Base-by-base conservation (phyloP, 2,797 vertebrate genomes). In the Trematomus bernacchii region DNA sequence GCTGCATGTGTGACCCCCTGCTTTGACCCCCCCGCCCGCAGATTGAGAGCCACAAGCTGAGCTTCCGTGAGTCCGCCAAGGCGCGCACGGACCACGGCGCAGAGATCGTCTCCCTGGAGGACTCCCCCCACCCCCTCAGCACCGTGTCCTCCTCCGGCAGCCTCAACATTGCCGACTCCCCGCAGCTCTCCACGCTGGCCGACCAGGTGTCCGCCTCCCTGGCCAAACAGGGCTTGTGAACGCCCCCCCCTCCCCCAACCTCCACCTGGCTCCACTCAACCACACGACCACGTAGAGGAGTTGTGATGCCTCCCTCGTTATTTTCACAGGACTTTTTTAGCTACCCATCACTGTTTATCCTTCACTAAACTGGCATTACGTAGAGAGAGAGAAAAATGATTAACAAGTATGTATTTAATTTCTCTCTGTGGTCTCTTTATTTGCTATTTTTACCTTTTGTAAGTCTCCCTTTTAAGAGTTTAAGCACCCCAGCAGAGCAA, bases 161-260 rank as follows among this genome's bases (percentile, higher is more conserved):
- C 94, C 96, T 99, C 95, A 96, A 99, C 94, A 96, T 98, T 96
- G 92, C 96, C 68, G 97, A 98, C 93, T 96, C 98, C 21, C 96
- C 98, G n/a, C 97, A 98, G 94, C 97, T 99, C 6, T 97, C 97
- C 94, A 99, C 97, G 15, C 93, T 99, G 73, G 98, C 98, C 0
- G 98, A 99, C 79, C 96, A 98, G 92, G 98, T 99, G 92, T 98
- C 97, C 0, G 98, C 97, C 80, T 99, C 98, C 67, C 95, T 99
- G 94, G 97, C 98, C 94, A 95, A 98, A 88, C 98, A 99, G 92
- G 98, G 98, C 94, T 97, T 99, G 97, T 99, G 97, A 99, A 96
- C 57, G 84, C 88, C 55, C 75, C 62, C 3, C 16, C 43, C 2
- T 14, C 30, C 48, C 6, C 46, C 15, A 53, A 4, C 60, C 46